These are phyloP conservation scores for Entomyzon cyanotis DNA, from an alignment of 2,113 vertebrate species.

Conservation along the genomic window DNA sequence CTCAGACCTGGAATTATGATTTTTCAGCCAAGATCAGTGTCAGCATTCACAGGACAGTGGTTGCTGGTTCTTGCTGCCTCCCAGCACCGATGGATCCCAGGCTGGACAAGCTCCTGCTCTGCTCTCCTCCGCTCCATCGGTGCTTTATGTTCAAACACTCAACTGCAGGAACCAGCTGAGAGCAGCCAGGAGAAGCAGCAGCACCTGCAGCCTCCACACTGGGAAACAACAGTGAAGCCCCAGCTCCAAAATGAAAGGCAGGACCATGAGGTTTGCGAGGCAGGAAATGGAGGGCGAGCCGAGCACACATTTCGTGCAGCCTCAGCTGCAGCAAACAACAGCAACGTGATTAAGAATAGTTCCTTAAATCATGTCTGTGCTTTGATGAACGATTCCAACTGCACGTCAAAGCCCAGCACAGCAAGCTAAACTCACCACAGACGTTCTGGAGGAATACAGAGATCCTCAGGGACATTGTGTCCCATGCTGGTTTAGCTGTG, in stretches of 20 bases:
- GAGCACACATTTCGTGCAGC: background rate
- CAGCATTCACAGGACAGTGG: background rate
- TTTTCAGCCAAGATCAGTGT: background rate
- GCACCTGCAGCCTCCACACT: background rate
- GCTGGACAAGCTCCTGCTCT: background rate
- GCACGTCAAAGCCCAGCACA: slow-evolving; percentile 12
- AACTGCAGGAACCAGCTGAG: background rate
- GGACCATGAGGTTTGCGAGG: slow-evolving; percentile 25
- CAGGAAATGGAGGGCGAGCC: slow-evolving; percentile 61
- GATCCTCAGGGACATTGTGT: background rate
- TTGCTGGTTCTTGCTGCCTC: background rate
- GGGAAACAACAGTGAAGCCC: background rate
- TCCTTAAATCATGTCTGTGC: background rate
- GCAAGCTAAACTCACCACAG: background rate
- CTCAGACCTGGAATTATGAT: background rate
- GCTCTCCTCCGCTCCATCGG: background rate
- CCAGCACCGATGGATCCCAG: background rate
- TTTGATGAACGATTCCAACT: slow-evolving; percentile 22
- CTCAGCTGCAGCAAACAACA: background rate
- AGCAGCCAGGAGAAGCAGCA: background rate
- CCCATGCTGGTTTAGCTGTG: background rate
- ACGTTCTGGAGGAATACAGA: background rate
- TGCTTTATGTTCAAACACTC: background rate
- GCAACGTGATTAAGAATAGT: background rate
- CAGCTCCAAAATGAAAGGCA: slow-evolving; percentile 57